Conservation (phyloP, 2,113 vertebrate genomes). For the Anarhynchus alexandrinus region DNA sequence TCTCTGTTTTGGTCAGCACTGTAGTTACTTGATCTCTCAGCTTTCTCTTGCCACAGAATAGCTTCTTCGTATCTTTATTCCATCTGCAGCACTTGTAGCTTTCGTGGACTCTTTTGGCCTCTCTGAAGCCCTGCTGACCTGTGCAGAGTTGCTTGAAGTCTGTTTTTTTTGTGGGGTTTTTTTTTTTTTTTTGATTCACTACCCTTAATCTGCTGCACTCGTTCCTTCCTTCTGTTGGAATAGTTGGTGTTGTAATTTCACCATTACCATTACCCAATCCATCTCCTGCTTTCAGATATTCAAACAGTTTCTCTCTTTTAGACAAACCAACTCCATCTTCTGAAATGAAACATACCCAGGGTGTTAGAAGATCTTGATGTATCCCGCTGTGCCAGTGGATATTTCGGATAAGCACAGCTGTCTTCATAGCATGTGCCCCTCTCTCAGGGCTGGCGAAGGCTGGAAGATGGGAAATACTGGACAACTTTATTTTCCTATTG, state of each 20-base stretch:
- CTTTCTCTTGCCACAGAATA: neutral
- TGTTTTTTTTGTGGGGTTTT: fast-evolving
- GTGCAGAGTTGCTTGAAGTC: neutral
- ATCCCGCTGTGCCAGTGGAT: neutral
- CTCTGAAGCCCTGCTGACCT: neutral
- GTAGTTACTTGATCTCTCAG: neutral
- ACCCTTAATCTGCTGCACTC: neutral
- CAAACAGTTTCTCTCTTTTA: neutral
- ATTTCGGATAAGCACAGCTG: neutral
- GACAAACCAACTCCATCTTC: neutral
- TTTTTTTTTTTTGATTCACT: neutral
- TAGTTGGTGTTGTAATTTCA: neutral
- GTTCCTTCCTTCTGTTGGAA: neutral
- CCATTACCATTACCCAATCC: neutral
- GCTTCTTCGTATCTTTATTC: neutral
- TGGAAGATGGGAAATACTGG: neutral
- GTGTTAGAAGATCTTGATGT: neutral
- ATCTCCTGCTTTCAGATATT: neutral
- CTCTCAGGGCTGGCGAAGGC: neutral
- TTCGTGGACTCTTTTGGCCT: neutral
- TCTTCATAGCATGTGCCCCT: fast-evolving
- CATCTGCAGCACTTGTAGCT: neutral
- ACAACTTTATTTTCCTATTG: neutral
- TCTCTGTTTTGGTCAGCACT: neutral
- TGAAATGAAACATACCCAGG: fast-evolving